A percentile compares a stretch with the other conserved stretches of the same genome.
These are phyloP conservation scores for Habrosyne pyritoides DNA, from an alignment of 2,888 invertebrate species.

Conservation along the genomic window DNA sequence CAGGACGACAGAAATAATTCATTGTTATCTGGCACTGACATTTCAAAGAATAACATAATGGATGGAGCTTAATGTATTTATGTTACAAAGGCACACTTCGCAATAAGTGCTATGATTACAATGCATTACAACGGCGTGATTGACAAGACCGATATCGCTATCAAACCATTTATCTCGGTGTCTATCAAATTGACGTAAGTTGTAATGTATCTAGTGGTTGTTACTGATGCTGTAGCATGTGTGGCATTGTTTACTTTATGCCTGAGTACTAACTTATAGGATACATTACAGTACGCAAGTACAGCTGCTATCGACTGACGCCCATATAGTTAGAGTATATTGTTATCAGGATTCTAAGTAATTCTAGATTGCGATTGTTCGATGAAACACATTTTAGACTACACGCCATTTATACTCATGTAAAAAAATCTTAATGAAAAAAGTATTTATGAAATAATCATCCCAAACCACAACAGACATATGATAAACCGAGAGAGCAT, in stretches of 20 bases:
- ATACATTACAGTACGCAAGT: background rate
- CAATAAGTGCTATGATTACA: slow-evolving; percentile 52
- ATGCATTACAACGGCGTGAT: slow-evolving; percentile 54
- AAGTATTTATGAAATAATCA: background rate
- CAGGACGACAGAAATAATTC: background rate
- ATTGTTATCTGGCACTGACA: slow-evolving; percentile 1
- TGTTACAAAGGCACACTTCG: slow-evolving; percentile 40
- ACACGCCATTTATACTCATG: no score
- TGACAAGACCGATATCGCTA: slow-evolving; percentile 57
- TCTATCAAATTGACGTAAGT: slow-evolving; percentile 42
- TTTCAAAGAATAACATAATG: slow-evolving; percentile 9
- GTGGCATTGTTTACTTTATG: slow-evolving; percentile 39
- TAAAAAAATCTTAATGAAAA: background rate
- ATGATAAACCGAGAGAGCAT: background rate
- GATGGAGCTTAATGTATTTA: slow-evolving; percentile 26
- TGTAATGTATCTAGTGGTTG: slow-evolving; percentile 15
- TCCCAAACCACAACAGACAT: background rate
- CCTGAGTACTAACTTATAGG: slow-evolving; percentile 18
- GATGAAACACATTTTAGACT: no score
- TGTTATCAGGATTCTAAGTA: no score
- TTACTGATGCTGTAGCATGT: slow-evolving; percentile 19
- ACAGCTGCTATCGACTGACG: background rate
- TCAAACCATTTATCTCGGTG: slow-evolving; percentile 55
- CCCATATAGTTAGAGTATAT: no score
- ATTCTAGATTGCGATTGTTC: no score